A percentile compares a stretch with the other conserved stretches of the same genome.
phyloP scores from a whole-genome alignment of 2,888 invertebrate species.

The Dilophus febrilis region DNA sequence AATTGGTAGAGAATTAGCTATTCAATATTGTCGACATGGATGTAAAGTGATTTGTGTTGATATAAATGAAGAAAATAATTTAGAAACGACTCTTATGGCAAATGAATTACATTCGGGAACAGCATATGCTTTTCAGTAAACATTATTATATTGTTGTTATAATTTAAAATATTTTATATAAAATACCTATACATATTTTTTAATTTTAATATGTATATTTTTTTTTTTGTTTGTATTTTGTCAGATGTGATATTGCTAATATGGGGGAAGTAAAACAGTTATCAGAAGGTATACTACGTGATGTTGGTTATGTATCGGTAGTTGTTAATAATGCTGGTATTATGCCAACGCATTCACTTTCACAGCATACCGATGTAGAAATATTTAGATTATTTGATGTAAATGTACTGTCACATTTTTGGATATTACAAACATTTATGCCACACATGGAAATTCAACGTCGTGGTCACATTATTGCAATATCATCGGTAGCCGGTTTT shows the following conservation, averaged over 20 bases:
- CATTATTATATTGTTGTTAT: neutral
- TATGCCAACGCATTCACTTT: constrained; percentile 59
- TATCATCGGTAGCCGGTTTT: constrained; percentile 63
- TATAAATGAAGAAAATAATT: constrained; percentile 50
- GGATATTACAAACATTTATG: constrained; percentile 59
- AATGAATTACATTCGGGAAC: constrained; percentile 20
- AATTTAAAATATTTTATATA: too few relatives aligned
- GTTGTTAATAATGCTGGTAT: constrained; percentile 77
- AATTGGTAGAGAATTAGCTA: constrained; percentile 60
- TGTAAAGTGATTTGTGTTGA: constrained; percentile 66
- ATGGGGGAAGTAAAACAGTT: constrained; percentile 46
- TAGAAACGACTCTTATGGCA: constrained; percentile 45
- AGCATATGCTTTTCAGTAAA: constrained; percentile 31
- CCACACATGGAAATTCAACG: constrained; percentile 59
- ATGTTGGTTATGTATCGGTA: constrained; percentile 61
- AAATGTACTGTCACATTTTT: constrained; percentile 63
- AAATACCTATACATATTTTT: too few relatives aligned
- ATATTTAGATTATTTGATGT: constrained; percentile 50
- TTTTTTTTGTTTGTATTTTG: neutral
- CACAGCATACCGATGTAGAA: constrained; percentile 48
- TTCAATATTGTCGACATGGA: constrained; percentile 52
- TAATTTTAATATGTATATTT: too few relatives aligned
- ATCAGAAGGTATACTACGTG: constrained; percentile 43
- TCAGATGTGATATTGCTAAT: constrained; percentile 60
- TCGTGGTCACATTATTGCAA: constrained; percentile 58